A percentile compares a stretch with the other conserved stretches of the same genome.
Conservation (phyloP, 2,113 vertebrate genomes). For the Benthochromis sp. region DNA sequence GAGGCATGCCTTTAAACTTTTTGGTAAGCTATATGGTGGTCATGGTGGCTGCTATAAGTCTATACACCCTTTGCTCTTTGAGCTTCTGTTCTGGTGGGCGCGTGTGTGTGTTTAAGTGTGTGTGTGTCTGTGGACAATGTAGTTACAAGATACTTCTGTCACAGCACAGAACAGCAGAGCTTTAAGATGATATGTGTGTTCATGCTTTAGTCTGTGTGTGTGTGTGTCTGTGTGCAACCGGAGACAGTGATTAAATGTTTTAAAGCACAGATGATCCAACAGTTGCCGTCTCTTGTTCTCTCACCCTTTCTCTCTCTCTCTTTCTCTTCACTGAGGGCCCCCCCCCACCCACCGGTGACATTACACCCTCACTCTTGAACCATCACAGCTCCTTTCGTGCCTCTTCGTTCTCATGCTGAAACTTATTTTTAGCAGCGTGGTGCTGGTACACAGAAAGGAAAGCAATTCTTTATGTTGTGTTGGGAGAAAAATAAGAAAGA, state of each 20-base stretch:
- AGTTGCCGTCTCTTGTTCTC: constrained; percentile 57
- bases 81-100: constrained; percentile 16
- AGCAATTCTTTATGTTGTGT: background rate
- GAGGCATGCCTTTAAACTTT: constrained; percentile 36
- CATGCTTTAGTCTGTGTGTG: background rate
- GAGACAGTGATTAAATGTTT: constrained; percentile 69
- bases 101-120: background rate
- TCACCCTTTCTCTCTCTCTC: background rate
- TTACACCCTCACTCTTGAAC: background rate
- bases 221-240: constrained; percentile 47
- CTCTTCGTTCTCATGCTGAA: constrained; percentile 18
- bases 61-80: constrained; percentile 48
- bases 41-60: constrained; percentile 46
- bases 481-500: background rate
- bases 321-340: background rate
- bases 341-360: constrained; percentile 8
- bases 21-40: constrained; percentile 47
- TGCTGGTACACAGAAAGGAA: background rate
- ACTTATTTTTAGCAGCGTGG: constrained; percentile 65
- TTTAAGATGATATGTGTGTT: constrained; percentile 34
- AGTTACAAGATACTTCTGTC: constrained; percentile 52
- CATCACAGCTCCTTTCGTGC: constrained; percentile 29
- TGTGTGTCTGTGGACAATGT: constrained; percentile 35
- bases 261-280: constrained; percentile 69
- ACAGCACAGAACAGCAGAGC: constrained; percentile 36